phyloP scores from a whole-genome alignment of 2,888 invertebrate species.

The Cyaniris semiargus region DNA sequence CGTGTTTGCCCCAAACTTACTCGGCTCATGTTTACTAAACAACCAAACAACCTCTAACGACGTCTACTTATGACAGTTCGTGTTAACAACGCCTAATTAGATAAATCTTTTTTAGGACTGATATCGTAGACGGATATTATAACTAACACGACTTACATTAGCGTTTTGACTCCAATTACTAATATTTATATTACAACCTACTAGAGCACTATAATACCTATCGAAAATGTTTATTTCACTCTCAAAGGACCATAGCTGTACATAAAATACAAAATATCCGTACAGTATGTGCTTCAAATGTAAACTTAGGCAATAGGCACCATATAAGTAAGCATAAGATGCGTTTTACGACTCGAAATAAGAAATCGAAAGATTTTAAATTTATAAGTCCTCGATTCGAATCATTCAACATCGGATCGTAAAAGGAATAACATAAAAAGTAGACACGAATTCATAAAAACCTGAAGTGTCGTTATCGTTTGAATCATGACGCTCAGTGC shows the following conservation, averaged over 20 bases:
- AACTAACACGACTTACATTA: not conserved
- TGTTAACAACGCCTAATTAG: slow-evolving; percentile 41
- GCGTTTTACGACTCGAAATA: slow-evolving; percentile 14
- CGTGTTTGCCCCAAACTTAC: slow-evolving; percentile 45
- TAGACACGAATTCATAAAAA: slow-evolving; percentile 41
- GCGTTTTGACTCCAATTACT: not conserved
- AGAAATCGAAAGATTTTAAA: slow-evolving; percentile 16
- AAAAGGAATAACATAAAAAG: slow-evolving; percentile 40
- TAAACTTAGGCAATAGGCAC: not conserved
- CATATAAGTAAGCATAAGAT: not conserved
- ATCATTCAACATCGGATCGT: slow-evolving; percentile 37
- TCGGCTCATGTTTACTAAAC: slow-evolving; percentile 53
- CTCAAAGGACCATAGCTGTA: no score
- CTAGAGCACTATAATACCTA: no score
- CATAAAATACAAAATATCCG: no score
- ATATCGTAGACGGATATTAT: not conserved
- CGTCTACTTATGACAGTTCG: slow-evolving; percentile 41
- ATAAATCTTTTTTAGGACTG: slow-evolving; percentile 28
- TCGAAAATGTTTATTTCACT: no score
- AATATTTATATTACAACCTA: not conserved
- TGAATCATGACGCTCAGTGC: slow-evolving; percentile 39
- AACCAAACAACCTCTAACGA: slow-evolving; percentile 48
- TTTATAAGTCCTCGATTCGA: slow-evolving; percentile 17
- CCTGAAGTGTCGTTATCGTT: slow-evolving; percentile 39
- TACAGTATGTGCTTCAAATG: not conserved